Base-by-base conservation (phyloP, 2,113 vertebrate species). In the Symphodus melops region DNA sequence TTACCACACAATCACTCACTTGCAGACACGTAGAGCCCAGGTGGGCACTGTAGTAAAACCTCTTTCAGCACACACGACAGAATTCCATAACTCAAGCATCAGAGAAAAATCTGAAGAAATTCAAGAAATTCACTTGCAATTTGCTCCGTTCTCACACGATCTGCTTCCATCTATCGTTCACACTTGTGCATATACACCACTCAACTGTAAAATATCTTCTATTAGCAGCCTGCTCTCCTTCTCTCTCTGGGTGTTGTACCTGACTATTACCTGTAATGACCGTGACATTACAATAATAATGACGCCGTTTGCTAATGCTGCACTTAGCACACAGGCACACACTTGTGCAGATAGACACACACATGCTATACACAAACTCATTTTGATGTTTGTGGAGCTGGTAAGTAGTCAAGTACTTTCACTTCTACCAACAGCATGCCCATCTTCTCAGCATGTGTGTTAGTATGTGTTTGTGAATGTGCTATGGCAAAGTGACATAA, bases 201-300 rank as follows among this genome's bases (percentile, higher is more conserved):
- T 72, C 63, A 36, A 20, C 53, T 79, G 65, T 81, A 86, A 87
- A 89, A 79, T 76, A 89, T 85, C 78, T 67, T 85, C 87, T 89
- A 91, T 92, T 90, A 92, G 82, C 63, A 51, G 77, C 84, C 80
- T 79, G 86, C 77, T 88, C 86, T 79, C 73, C 76, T 82, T 82
- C 86, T 86, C 83, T 88, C 83, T 81, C 86, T 79, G 86, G 86
- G 78, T 88, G 85, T 84, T 87, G 87, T 89, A 92, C 90, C 91
- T 84, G 88, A 85, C 86, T 89, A 93, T 93, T 93, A 93, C 87
- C 86, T 86, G 87, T 87, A 93, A 93, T 93, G 89, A 92, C 83
- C 78, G 65, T 93, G 93, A 91, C 93, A 94, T 93, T 93, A 92
- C 84, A 91, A 93, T 92, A 92, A 93, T 91, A 89, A 88, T 84